A percentile compares a stretch with the other conserved stretches of the same genome.
These are phyloP conservation scores for Eudyptes chrysolophus DNA, from an alignment of 2,113 vertebrate species.

Conservation along the genomic window DNA sequence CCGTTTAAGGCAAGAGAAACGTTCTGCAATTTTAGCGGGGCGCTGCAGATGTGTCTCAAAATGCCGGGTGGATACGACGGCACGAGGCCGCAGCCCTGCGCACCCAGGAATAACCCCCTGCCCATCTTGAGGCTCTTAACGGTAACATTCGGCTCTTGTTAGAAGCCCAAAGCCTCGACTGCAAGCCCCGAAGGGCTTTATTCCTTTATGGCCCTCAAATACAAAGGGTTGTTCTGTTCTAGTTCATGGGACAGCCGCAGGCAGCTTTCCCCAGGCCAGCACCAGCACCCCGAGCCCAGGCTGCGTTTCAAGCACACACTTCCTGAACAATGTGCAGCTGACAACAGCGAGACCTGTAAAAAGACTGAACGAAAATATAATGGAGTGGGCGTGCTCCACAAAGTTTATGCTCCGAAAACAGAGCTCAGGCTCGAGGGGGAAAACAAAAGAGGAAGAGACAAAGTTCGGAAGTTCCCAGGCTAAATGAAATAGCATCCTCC, in stretches of 20 bases:
- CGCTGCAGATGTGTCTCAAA: fast-evolving
- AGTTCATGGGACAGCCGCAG: background rate
- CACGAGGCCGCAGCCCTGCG: background rate
- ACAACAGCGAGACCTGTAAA: background rate
- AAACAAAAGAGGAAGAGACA: slow-evolving; percentile 71
- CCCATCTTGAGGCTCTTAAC: background rate
- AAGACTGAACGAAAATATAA: background rate
- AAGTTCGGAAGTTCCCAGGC: slow-evolving; percentile 73
- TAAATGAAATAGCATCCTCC: slow-evolving; percentile 66
- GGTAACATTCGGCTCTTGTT: background rate
- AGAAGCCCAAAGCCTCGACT: background rate
- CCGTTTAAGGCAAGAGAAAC: background rate
- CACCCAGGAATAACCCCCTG: background rate
- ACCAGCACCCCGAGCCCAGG: background rate
- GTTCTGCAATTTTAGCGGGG: fast-evolving
- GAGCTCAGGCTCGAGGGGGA: slow-evolving; percentile 31
- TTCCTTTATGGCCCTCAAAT: background rate
- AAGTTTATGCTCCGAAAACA: slow-evolving; percentile 64
- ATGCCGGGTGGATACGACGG: background rate
- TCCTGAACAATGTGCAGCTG: background rate
- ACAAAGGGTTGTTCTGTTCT: background rate
- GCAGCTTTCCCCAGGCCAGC: background rate
- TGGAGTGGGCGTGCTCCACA: background rate
- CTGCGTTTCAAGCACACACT: background rate
- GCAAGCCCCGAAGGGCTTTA: background rate